A percentile compares a stretch with the other conserved stretches of the same genome.
These are phyloP conservation scores for Cryptocephalus moraei DNA, from an alignment of 2,888 invertebrate genomes.

Conservation along the genomic window DNA sequence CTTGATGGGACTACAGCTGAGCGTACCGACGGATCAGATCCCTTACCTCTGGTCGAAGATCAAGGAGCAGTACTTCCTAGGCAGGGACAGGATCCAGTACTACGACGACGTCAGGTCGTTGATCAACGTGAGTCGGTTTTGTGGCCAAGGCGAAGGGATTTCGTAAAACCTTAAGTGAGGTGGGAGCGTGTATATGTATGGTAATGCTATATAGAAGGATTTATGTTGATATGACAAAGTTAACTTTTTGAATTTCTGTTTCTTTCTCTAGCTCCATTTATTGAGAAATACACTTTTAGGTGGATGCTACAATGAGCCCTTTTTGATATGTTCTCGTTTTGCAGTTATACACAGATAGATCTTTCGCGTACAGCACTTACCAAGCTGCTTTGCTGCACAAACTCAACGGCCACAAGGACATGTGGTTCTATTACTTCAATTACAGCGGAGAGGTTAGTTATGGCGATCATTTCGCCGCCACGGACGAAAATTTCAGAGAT, in stretches of 20 bases:
- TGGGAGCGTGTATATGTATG: too few species aligned
- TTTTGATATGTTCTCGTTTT: slow-evolving; percentile 4
- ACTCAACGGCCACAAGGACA: slow-evolving; percentile 26
- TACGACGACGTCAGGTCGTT: slow-evolving; percentile 16
- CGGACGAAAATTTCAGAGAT: slow-evolving; percentile 16
- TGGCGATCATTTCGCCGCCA: slow-evolving; percentile 34
- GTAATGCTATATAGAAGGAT: too few species aligned
- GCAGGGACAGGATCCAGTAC: slow-evolving; percentile 11
- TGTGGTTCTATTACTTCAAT: slow-evolving; percentile 41
- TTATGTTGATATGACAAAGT: too few species aligned
- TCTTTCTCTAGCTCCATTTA: too few species aligned
- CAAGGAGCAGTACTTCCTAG: slow-evolving; percentile 18
- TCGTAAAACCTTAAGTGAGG: too few species aligned
- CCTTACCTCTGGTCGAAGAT: slow-evolving; percentile 17
- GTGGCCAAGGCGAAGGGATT: too few species aligned
- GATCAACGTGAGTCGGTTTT: slow-evolving; percentile 19
- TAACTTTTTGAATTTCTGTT: too few species aligned
- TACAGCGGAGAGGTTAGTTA: slow-evolving; percentile 38
- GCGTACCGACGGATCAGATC: slow-evolving; percentile 11
- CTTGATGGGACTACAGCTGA: slow-evolving; percentile 15
- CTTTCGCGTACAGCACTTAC: slow-evolving; percentile 39
- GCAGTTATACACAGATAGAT: slow-evolving; percentile 41
- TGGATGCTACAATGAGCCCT: too few species aligned
- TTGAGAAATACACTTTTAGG: too few species aligned
- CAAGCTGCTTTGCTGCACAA: slow-evolving; percentile 30